Base-by-base conservation (phyloP, 1,140 invertebrate species). In the Phocides pigmalion region DNA sequence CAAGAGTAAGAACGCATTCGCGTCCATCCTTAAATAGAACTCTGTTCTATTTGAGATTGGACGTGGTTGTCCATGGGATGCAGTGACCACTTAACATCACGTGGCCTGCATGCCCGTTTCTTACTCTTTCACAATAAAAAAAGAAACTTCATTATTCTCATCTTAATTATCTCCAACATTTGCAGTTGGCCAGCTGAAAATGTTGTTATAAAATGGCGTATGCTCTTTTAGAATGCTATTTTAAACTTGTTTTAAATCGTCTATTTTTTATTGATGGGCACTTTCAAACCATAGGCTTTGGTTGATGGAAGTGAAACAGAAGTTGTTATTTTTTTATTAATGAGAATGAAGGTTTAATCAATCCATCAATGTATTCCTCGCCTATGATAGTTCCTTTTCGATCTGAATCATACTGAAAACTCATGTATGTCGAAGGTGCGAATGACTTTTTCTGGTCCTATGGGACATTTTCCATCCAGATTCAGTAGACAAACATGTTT, bases 221-320 rank as follows among this genome's bases (percentile, higher is more conserved):
- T 66, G 68, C 44, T 70, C 63, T 65, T 65, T 14, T 46, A 70
- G 61, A 66, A 59, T 70, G 61, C 59, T 66, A 63, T 63, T 14
- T 25, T 67, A 1, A 71, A 67, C 68, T 65, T 59, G 44, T 58
- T 70, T 70, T 70, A 66, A 70, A 70, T 70, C 59, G 11, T 64
- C 54, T 66, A 64, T 65, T 71, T 71, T 70, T 61, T 64, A 64
- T 66, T 64, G 68, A 64, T 64, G 59, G 64, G 41, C 51, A 63
- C 58, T 70, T 64, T 70, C 39, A 68, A 63, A 51, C 63, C 51
- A 66, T 70, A 65, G 44, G 68, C 56, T 62, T 69, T 70, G 16
- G 51, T 58, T 56, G 68, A 66, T 66, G 63, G 68, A 63, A 70
- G 59, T 70, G 59, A 70, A 66, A 66, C 9, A 70, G 51, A 70